Evolutionary conservation across 1,140 invertebrate genomes (phyloP).

Genomic region (Drosophila leontia): DNA sequence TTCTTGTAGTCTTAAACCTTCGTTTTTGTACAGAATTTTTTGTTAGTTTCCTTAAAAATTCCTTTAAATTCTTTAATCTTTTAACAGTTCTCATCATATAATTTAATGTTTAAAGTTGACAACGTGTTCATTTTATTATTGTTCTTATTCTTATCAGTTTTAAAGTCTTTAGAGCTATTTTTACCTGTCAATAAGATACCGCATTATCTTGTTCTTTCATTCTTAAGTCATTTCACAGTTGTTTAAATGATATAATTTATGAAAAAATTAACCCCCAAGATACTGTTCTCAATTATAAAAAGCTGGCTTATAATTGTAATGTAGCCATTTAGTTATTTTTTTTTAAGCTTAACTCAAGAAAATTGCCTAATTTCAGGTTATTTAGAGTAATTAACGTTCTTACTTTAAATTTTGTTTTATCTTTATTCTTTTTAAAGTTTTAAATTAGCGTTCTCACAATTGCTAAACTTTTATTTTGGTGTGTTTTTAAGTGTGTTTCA

Average conservation of each 20-base stretch:
- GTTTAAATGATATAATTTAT: conserved; percentile 11
- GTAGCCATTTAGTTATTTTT: too few species aligned
- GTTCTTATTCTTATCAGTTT: background rate
- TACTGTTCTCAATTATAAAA: background rate
- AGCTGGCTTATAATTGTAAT: background rate
- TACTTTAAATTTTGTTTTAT: background rate
- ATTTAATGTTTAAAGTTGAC: background rate
- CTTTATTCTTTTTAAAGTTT: too few species aligned
- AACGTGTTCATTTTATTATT: background rate
- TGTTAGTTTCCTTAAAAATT: background rate
- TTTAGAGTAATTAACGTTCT: background rate
- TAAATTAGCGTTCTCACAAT: background rate
- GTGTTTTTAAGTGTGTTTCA: background rate
- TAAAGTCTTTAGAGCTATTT: conserved; percentile 5
- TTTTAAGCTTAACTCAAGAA: background rate
- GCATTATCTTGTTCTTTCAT: conserved; percentile 4
- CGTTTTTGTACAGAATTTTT: background rate
- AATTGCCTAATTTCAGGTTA: conserved; percentile 1
- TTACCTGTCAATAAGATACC: conserved; percentile 3
- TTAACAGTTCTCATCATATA: background rate
- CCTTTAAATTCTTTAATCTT: background rate
- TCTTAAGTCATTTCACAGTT: conserved; percentile 15
- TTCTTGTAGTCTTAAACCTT: too few species aligned
- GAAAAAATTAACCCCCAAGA: background rate
- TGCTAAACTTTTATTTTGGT: background rate